Base-by-base conservation (phyloP, 2,797 vertebrate species). In the Setipinna tenuifilis region DNA sequence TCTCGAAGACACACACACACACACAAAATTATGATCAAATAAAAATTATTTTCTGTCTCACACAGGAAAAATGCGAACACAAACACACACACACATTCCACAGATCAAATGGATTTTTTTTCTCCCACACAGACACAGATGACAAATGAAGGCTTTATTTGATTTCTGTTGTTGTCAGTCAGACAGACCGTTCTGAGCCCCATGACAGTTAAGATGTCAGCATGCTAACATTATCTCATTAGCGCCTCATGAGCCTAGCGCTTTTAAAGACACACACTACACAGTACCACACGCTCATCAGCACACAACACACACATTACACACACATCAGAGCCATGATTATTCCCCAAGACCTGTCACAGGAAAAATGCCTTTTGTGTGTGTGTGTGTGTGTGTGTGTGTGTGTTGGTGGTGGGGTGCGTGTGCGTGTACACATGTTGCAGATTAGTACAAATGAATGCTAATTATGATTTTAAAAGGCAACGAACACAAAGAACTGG, bases 131-230 rank as follows among this genome's bases (percentile, higher is more conserved):
- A 68, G n/a, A 28, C 65, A 71, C 25, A 28, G 25, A 31, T 35
- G 65, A 31, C 65, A 71, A 71, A 68, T 68, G 65, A 25, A 71
- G 25, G 25, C 25, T 28, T 71, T 71, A 35, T 71, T 71, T 71
- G 11, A 71, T 71, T 71, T 12, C 65, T 14, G 25, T 71, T 31
- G 65, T 71, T 31, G 25, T 71, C 25, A 71, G 65, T 71, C 23
- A 31, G 25, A 14, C 46, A 4, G 46, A 48, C 46, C 3, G 25
- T 3, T 4, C 65, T 25, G 28, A 71, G 28, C 25, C 65, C 14
- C 25, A 14, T 35, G 65, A 31, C 65, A 71, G 65, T 71, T 31
- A 71, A 17, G 10, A 31, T 71, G 12, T 71, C 25, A 71, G 65
- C 65, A 31, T 6, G 10, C 65, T 71, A 3, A 2, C 65, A 71